Conservation (phyloP, 2,797 vertebrate species). For the Sciaenops ocellatus region DNA sequence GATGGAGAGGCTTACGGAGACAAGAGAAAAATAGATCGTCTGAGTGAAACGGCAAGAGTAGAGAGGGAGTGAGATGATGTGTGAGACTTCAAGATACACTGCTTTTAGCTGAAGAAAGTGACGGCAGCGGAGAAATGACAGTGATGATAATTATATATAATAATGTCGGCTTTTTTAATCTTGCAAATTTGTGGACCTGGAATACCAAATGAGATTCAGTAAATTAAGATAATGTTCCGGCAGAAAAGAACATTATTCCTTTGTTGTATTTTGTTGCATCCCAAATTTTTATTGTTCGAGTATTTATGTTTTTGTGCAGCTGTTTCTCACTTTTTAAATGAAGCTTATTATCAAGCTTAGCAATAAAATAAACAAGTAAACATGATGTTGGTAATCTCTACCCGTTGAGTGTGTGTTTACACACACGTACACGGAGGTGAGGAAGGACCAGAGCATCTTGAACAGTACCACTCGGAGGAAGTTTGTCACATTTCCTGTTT, state of each 20-base stretch:
- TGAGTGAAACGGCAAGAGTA: slow-evolving; percentile 17
- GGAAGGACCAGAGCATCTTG: slow-evolving; percentile 23
- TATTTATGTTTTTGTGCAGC: neutral
- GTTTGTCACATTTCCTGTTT: slow-evolving; percentile 64
- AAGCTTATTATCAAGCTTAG: neutral
- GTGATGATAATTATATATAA: slow-evolving; percentile 44
- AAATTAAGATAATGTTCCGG: slow-evolving; percentile 10
- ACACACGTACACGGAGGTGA: slow-evolving; percentile 19
- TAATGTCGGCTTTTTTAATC: slow-evolving; percentile 36
- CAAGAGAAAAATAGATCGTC: slow-evolving; percentile 28
- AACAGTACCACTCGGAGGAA: slow-evolving; percentile 44
- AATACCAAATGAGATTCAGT: slow-evolving; percentile 35
- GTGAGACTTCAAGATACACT: slow-evolving; percentile 13
- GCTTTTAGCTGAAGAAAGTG: slow-evolving; percentile 24
- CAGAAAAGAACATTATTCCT: neutral
- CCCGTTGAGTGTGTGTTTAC: neutral
- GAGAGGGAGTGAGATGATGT: neutral
- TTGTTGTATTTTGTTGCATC: neutral
- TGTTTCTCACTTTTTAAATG: neutral
- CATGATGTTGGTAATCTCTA: neutral
- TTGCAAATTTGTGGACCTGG: slow-evolving; percentile 1
- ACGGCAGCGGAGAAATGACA: slow-evolving; percentile 28
- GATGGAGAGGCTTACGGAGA: slow-evolving; percentile 26
- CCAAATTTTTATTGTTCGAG: neutral
- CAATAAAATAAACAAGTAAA: neutral